A percentile compares a stretch with the other conserved stretches of the same genome.
These are phyloP conservation scores for Microplitis demolitor DNA, from an alignment of 1,140 invertebrate genomes.

Conservation along the genomic window DNA sequence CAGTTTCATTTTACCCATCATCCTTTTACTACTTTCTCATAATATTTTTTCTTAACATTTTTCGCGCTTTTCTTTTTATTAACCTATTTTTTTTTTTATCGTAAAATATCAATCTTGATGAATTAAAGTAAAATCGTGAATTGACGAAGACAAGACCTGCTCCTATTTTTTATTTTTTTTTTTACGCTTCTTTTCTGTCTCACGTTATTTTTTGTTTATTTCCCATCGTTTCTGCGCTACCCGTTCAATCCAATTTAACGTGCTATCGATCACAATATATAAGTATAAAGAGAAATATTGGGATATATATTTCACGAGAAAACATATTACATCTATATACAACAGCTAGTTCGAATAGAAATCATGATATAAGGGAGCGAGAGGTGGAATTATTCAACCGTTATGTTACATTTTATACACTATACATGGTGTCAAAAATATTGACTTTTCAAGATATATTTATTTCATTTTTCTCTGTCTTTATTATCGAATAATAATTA, in stretches of 20 bases:
- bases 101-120: conserved; percentile 1
- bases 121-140: not conserved
- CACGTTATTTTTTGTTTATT: too few relatives aligned
- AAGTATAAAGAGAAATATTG: not conserved
- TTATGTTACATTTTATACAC: conserved; percentile 30
- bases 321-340: not conserved
- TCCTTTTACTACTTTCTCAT: not conserved
- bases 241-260: not conserved
- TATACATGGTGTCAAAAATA: conserved; percentile 33
- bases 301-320: not conserved
- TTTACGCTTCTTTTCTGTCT: not conserved
- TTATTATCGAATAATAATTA: not conserved
- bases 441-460: conserved; percentile 38
- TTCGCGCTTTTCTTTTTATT: not conserved
- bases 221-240: not conserved
- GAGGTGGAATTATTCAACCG: not conserved
- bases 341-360: not conserved
- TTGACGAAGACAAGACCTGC: not conserved
- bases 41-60: not conserved
- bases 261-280: not conserved
- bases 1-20: conserved; percentile 2
- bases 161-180: not conserved
- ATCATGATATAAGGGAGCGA: not conserved
- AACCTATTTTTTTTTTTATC: not conserved
- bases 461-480: not conserved